Evolutionary conservation across 2,113 vertebrate genomes (phyloP), one percentile per base, ranked within the genome.

Genomic region (Procavia capensis): DNA sequence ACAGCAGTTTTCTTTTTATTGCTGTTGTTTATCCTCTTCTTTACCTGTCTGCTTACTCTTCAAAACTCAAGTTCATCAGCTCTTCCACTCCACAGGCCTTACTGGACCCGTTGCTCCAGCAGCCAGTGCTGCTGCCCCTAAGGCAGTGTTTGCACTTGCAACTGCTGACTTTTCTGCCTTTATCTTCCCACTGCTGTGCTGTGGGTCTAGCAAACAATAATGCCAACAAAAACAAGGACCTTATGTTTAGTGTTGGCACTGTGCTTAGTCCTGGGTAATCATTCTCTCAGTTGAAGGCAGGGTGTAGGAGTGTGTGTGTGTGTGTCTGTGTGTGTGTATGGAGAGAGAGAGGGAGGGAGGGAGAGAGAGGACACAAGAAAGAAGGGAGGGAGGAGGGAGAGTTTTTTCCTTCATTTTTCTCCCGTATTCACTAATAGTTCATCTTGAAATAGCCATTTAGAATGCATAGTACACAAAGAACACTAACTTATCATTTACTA

Each of bases 231-330:
- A 86, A 95, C 64, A 82, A 87, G 85, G 29, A 76, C 9, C 41
- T 93, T 85, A 31, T 14, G 31, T 82, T 57, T 93, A 78, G 25
- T 34, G 36, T 59, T 78, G 76, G 2, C 31, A 29, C 72, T n/a
- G 4, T n/a, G 27, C 39, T 63, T 29, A 27, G 19, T 76, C 17
- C 31, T 85, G 81, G 9, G 25, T 11, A 50, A 5, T 86, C 36
- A 81, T 93, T 85, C 61, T 93, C 24, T 88, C 39, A 70, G 47
- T 81, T 75, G 59, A 91, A 89, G 66, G 27, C n/a, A 81, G 50
- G 50, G 10, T 54, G 50, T 54, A 54, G 50, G 14, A 16, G 8
- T 54, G 50, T 13, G 50, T 54, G 50, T 54, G 11, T 54, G 13
- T 54, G 50, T 54, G 50, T 54, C 13, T 54, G 47, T 50, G 47